Conservation (phyloP, 2,888 invertebrate species). For the Apamea epomidion region DNA sequence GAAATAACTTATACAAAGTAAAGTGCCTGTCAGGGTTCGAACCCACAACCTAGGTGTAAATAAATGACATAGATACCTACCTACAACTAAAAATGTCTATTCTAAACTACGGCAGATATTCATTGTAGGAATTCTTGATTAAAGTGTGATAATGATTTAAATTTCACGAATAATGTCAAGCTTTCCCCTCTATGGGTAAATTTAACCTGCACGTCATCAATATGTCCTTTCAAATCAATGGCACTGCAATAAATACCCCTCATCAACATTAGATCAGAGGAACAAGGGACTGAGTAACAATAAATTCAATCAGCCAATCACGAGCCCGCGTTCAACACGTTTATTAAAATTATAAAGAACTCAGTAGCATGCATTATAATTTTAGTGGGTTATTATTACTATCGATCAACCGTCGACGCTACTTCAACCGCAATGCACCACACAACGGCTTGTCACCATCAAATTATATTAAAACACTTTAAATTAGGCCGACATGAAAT, state of each 20-base stretch:
- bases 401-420: conserved; percentile 46
- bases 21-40: not conserved
- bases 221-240: conserved; percentile 21
- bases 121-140: not conserved
- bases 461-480: conserved; percentile 46
- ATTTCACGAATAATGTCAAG: not conserved
- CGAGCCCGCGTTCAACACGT: conserved; percentile 39
- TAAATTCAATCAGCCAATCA: conserved; percentile 24
- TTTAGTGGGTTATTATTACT: conserved; percentile 43
- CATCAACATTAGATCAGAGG: not conserved
- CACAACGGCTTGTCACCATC: conserved; percentile 16
- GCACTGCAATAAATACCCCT: conserved; percentile 18
- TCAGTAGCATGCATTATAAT: conserved; percentile 24
- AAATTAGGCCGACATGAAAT: conserved; percentile 44
- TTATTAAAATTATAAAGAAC: conserved; percentile 50
- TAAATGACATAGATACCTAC: not conserved
- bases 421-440: conserved; percentile 62
- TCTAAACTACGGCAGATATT: not conserved
- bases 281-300: not conserved
- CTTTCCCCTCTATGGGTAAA: not conserved
- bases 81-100: not conserved
- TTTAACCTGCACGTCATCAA: not conserved
- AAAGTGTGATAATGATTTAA: not conserved
- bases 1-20: not conserved
- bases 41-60: not conserved